These are phyloP conservation scores for Doryteuthis pealeii DNA, from an alignment of 1,140 invertebrate genomes.

Conservation along the genomic window DNA sequence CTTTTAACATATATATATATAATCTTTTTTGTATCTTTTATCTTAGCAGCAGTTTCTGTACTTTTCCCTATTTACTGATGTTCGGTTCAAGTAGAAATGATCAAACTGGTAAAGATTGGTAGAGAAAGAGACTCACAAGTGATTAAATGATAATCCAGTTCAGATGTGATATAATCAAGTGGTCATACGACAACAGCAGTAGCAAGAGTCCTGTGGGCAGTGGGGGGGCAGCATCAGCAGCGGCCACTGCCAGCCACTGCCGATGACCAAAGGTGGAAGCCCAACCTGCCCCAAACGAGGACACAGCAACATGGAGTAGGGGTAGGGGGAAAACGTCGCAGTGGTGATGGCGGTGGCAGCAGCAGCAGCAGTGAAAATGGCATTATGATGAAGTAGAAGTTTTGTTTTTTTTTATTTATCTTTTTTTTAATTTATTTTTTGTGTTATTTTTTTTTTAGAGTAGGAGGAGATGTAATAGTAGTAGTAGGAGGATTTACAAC, in stretches of 20 bases:
- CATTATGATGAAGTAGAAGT: neutral
- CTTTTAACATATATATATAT: no score
- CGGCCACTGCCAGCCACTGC: neutral
- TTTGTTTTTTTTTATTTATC: neutral
- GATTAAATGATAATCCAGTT: no score
- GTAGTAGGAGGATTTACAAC: slow-evolving; percentile 7
- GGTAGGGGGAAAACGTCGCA: neutral
- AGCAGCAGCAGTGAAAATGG: neutral
- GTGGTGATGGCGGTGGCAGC: neutral
- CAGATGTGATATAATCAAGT: neutral
- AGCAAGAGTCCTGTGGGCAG: neutral
- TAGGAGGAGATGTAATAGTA: slow-evolving; percentile 7
- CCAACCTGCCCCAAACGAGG: slow-evolving; percentile 3
- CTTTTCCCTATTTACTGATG: no score
- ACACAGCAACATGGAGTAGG: slow-evolving; percentile 8
- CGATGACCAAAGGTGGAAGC: neutral
- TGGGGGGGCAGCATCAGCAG: neutral
- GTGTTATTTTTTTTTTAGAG: neutral
- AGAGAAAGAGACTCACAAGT: no score
- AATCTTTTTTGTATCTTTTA: no score
- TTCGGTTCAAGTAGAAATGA: no score
- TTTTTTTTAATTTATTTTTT: neutral
- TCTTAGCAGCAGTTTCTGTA: no score
- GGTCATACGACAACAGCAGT: neutral
- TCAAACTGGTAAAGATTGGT: no score